Percentiles rank a stretch among this genome's conserved stretches.
These are phyloP conservation scores for Venustaconcha ellipsiformis DNA, from an alignment of 1,140 invertebrate species.

Conservation along the genomic window DNA sequence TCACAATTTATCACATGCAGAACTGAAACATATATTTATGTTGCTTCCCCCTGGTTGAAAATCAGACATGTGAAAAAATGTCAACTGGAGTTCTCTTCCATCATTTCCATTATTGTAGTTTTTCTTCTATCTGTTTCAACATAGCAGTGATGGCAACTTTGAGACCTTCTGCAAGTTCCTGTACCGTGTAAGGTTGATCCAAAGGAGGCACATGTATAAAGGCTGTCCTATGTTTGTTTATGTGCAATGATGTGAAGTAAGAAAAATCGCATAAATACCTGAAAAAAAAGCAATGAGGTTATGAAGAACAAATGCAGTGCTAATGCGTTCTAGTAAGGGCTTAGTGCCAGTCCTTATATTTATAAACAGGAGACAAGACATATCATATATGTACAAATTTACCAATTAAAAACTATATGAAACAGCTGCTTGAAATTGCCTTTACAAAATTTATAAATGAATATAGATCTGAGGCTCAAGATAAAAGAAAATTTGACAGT, in stretches of 20 bases:
- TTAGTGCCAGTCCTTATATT: not conserved
- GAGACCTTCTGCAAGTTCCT: slow-evolving; percentile 56
- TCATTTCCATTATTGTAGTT: not conserved
- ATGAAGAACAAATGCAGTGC: too few species aligned
- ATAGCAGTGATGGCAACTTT: slow-evolving; percentile 50
- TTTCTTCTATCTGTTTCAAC: slow-evolving; percentile 47
- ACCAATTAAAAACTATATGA: not conserved
- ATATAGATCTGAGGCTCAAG: too few species aligned
- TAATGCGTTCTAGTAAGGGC: too few species aligned
- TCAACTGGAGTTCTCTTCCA: not conserved
- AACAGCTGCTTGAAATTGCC: too few species aligned
- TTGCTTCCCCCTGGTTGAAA: too few species aligned
- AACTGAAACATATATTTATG: too few species aligned
- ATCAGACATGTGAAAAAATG: too few species aligned
- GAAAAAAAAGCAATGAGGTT: slow-evolving; percentile 13
- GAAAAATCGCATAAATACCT: slow-evolving; percentile 73
- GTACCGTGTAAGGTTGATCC: slow-evolving; percentile 60
- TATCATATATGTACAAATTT: not conserved
- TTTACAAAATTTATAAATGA: too few species aligned
- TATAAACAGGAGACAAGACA: not conserved
- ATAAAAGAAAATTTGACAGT: too few species aligned
- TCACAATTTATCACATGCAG: too few species aligned
- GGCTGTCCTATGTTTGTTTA: slow-evolving; percentile 66
- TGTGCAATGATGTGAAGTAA: slow-evolving; percentile 70
- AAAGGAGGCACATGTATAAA: slow-evolving; percentile 73